phyloP scores from a whole-genome alignment of 2,888 invertebrate species.

The Plebejus anna region DNA sequence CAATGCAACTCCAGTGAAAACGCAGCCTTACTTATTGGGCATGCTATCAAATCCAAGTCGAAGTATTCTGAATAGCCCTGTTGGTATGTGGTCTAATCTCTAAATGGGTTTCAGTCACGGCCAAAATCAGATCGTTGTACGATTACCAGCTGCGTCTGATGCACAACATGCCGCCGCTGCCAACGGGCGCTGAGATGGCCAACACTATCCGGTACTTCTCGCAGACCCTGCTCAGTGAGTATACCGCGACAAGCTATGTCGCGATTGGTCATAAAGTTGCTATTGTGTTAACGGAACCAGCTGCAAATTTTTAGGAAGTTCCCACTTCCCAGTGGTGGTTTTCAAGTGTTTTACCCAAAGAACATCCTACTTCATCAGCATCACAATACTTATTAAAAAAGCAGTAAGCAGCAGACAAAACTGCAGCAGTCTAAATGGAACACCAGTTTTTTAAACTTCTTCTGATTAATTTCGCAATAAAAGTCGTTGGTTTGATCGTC shows the following conservation, averaged over 20 bases:
- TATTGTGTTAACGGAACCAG: neutral
- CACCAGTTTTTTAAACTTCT: no score
- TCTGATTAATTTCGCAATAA: no score
- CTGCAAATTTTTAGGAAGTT: neutral
- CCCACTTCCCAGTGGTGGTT: neutral
- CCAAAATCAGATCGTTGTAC: constrained; percentile 97
- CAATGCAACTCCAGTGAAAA: neutral
- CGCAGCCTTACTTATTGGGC: neutral
- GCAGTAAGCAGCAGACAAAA: no score
- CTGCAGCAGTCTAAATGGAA: no score
- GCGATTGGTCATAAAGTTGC: neutral
- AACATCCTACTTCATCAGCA: neutral
- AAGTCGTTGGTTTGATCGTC: no score
- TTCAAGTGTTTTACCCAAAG: neutral
- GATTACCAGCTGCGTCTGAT: constrained; percentile 96
- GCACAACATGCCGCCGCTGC: constrained; percentile 94
- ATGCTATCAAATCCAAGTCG: neutral
- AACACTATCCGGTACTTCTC: constrained; percentile 99
- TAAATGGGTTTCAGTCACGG: constrained; percentile 86
- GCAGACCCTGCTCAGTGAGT: constrained; percentile 96
- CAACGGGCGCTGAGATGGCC: constrained; percentile 97
- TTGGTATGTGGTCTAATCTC: neutral
- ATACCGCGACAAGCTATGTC: neutral
- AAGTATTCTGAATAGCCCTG: neutral
- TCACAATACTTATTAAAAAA: no score